These are phyloP conservation scores for Yasuhikotakia modesta DNA, from an alignment of 2,797 vertebrate genomes.

Conservation along the genomic window DNA sequence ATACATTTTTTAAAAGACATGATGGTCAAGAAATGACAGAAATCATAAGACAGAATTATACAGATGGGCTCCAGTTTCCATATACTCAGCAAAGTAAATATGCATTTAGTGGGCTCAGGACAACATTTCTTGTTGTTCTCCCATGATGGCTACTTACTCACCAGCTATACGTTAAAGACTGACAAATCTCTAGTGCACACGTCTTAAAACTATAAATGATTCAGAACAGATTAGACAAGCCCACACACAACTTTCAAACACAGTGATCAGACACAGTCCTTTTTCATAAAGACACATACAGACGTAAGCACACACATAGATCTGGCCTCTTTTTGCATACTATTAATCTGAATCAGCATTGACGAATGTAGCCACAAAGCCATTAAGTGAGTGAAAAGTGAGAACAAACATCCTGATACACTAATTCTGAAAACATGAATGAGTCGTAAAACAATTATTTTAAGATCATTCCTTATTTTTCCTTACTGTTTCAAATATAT, in stretches of 20 bases:
- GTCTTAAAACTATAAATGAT: conserved; percentile 36
- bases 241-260: conserved; percentile 39
- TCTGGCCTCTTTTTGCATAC: conserved; percentile 49
- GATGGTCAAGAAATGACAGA: neutral
- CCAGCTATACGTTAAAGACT: conserved; percentile 14
- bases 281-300: conserved; percentile 46
- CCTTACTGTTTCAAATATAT: conserved; percentile 4
- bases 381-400: conserved; percentile 9
- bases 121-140: no score
- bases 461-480: no score
- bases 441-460: neutral
- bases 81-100: no score
- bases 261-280: conserved; percentile 49
- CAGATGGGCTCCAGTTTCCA: no score
- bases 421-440: conserved; percentile 14
- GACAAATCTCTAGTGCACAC: conserved; percentile 20
- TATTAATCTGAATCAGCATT: conserved; percentile 68
- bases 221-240: conserved; percentile 21
- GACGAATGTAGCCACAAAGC: conserved; percentile 39
- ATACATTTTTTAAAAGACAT: neutral
- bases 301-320: conserved; percentile 35
- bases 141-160: neutral
- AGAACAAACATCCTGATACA: conserved; percentile 25
- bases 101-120: no score
- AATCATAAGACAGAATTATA: no score